phyloP scores from a whole-genome alignment of 1,140 invertebrate genomes.

The Sesamia nonagrioides region DNA sequence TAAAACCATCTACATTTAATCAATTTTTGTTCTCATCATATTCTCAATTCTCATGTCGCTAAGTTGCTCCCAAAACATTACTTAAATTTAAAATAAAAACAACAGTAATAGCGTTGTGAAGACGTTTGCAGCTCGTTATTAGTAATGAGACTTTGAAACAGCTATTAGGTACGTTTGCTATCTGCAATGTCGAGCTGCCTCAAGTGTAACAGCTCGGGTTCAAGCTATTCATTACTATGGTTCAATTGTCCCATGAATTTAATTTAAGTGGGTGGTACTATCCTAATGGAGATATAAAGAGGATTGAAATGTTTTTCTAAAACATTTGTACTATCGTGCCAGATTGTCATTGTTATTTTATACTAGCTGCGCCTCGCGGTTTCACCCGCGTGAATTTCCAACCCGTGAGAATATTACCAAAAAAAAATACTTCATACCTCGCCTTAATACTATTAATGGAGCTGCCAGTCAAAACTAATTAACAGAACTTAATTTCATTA shows the following conservation, averaged over 20 bases:
- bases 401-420: no score
- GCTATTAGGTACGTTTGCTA: neutral
- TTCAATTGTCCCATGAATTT: neutral
- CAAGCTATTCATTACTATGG: neutral
- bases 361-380: no score
- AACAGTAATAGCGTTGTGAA: neutral
- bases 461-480: no score
- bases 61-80: neutral
- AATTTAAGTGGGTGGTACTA: neutral
- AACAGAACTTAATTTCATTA: neutral
- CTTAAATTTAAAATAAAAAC: neutral
- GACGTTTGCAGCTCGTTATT: conserved; percentile 11
- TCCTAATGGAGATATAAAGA: no score
- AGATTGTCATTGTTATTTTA: no score
- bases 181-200: neutral
- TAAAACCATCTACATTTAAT: no score
- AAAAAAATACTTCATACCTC: no score
- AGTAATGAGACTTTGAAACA: neutral
- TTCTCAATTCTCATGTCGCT: neutral
- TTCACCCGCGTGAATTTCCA: no score
- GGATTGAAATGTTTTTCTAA: neutral
- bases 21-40: no score
- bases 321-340: neutral
- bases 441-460: no score
- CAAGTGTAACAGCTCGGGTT: neutral